A percentile compares a stretch with the other conserved stretches of the same genome.
Evolutionary conservation across 2,797 vertebrate species (phyloP).

Genomic region (Spinibarbus caldwelli): DNA sequence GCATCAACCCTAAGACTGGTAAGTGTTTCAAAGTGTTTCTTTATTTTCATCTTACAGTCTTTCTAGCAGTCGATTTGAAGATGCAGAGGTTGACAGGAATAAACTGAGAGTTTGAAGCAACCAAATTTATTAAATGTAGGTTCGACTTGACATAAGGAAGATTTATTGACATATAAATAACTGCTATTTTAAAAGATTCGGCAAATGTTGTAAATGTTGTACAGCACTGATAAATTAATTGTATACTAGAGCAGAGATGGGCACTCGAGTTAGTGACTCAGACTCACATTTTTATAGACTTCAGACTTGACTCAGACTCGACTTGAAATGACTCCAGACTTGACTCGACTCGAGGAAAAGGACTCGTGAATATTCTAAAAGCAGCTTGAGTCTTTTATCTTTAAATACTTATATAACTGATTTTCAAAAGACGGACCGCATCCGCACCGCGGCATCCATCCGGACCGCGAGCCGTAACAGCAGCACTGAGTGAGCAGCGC

Average conservation of each 20-base stretch:
- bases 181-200: neutral
- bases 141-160: neutral
- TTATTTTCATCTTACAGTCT: constrained; percentile 3
- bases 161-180: neutral
- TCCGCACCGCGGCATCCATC: too few species aligned
- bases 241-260: neutral
- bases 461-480: too few species aligned
- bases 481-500: too few species aligned
- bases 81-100: constrained; percentile 5
- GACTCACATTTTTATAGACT: too few species aligned
- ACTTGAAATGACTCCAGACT: too few species aligned
- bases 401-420: too few species aligned
- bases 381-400: too few species aligned
- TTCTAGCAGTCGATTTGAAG: neutral
- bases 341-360: too few species aligned
- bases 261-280: too few species aligned
- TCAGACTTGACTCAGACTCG: too few species aligned
- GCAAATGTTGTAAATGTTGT: neutral
- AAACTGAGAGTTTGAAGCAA: neutral
- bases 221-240: neutral
- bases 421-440: too few species aligned
- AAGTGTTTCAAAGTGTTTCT: constrained; percentile 55
- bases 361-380: too few species aligned
- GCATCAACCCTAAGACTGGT: constrained; percentile 91
- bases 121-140: neutral